Percentiles rank a stretch among this genome's conserved stretches.
phyloP scores from a whole-genome alignment of 2,888 invertebrate genomes.

The Sinodicranocentrus sp. region DNA sequence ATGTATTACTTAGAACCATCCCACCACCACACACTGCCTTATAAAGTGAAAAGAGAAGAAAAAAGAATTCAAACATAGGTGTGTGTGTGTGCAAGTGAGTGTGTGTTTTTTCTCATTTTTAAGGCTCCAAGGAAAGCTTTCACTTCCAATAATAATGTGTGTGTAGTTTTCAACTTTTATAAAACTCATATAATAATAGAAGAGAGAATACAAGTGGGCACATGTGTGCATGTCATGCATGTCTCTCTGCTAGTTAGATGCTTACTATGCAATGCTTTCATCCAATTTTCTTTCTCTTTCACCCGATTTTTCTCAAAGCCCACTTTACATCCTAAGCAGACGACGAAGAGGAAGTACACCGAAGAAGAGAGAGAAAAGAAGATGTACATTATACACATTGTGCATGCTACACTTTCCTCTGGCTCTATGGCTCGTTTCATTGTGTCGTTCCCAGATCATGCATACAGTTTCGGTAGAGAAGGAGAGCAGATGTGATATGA shows the following conservation, averaged over 20 bases:
- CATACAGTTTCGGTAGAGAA: slow-evolving; percentile 15
- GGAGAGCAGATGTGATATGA: slow-evolving; percentile 34
- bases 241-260: slow-evolving; percentile 68
- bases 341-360: slow-evolving; percentile 25
- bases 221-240: slow-evolving; percentile 67
- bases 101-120: slow-evolving; percentile 48
- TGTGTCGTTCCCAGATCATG: slow-evolving; percentile 24
- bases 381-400: slow-evolving; percentile 32
- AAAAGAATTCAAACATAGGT: slow-evolving; percentile 39
- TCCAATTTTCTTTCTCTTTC: slow-evolving; percentile 77
- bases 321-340: slow-evolving; percentile 73
- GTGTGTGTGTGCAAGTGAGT: slow-evolving; percentile 35
- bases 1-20: slow-evolving; percentile 47
- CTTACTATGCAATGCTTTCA: slow-evolving; percentile 77
- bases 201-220: slow-evolving; percentile 43
- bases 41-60: not conserved
- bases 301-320: slow-evolving; percentile 74
- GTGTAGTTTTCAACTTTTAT: slow-evolving; percentile 59
- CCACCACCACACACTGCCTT: not conserved
- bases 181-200: slow-evolving; percentile 66
- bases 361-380: slow-evolving; percentile 44
- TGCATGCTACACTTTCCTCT: slow-evolving; percentile 2
- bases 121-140: slow-evolving; percentile 63
- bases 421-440: slow-evolving; percentile 25
- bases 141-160: slow-evolving; percentile 67